phyloP scores from a whole-genome alignment of 2,113 vertebrate genomes.

The Paracanthobrama guichenoti region DNA sequence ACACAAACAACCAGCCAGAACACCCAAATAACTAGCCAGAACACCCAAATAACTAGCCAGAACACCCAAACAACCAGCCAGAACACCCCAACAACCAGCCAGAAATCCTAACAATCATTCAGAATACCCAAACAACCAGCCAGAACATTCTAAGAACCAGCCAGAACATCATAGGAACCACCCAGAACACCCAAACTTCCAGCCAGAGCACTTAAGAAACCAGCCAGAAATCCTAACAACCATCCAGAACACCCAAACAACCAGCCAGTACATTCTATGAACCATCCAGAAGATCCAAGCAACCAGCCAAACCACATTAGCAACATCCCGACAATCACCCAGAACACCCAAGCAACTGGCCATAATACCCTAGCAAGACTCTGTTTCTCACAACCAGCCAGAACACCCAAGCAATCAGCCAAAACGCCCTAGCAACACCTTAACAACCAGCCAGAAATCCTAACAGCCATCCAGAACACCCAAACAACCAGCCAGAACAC shows the following conservation, averaged over 20 bases:
- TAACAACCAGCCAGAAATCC: not conserved
- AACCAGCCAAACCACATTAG: not conserved
- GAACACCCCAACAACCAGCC: not conserved
- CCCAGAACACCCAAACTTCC: no score
- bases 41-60: not conserved
- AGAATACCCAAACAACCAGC: not conserved
- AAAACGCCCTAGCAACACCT: not conserved
- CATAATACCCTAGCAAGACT: not conserved
- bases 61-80: not conserved
- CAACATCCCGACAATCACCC: not conserved
- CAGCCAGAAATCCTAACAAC: not conserved
- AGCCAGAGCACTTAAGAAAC: not conserved
- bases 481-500: not conserved
- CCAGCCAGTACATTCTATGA: not conserved
- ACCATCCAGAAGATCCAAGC: not conserved
- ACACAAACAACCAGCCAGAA: not conserved
- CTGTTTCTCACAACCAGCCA: not conserved
- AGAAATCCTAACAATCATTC: not conserved
- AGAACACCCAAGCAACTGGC: not conserved
- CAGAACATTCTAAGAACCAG: not conserved
- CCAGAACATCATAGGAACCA: not conserved
- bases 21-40: not conserved
- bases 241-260: not conserved
- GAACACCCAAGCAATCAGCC: not conserved
- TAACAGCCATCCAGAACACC: not conserved